Evolutionary conservation across 2,888 invertebrate genomes (phyloP).

Genomic region (Leucophora obtusa): DNA sequence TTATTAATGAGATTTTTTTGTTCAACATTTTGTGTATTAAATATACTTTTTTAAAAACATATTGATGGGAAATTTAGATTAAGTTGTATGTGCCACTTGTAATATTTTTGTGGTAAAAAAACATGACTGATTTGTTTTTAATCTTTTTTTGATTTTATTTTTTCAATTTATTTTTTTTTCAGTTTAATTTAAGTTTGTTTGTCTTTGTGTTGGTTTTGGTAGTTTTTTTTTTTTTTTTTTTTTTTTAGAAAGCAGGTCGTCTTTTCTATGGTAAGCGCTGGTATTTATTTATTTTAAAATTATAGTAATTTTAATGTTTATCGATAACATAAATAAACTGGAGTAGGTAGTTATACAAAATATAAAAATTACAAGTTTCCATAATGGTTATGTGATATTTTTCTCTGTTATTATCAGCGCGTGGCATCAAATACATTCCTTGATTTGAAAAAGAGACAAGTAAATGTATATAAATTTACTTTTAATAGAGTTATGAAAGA

Average conservation of each 20-base stretch:
- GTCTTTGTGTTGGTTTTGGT: background rate
- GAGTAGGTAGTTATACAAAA: conserved; percentile 9
- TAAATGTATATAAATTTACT: background rate
- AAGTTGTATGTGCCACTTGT: conserved; percentile 2
- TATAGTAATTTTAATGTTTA: conserved; percentile 12
- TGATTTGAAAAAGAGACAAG: conserved; percentile 1
- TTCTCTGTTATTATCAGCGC: conserved; percentile 35
- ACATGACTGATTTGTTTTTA: conserved; percentile 63
- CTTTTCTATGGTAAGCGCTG: conserved; percentile 2
- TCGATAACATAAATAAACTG: conserved; percentile 28
- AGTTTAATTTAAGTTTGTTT: conserved; percentile 13
- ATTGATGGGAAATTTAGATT: background rate
- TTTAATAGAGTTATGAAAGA: background rate
- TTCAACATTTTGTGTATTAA: background rate
- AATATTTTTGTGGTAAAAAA: background rate
- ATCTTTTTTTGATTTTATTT: conserved; percentile 51
- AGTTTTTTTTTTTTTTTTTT: background rate
- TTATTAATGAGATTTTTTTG: background rate
- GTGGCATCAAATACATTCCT: conserved; percentile 38
- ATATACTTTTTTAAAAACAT: background rate
- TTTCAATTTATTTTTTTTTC: conserved; percentile 11
- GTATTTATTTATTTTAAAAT: conserved; percentile 6
- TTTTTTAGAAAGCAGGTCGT: conserved; percentile 37
- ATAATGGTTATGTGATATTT: conserved; percentile 31
- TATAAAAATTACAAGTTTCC: conserved; percentile 17